phyloP scores from a whole-genome alignment of 2,888 invertebrate species.

The Melanophora roralis region DNA sequence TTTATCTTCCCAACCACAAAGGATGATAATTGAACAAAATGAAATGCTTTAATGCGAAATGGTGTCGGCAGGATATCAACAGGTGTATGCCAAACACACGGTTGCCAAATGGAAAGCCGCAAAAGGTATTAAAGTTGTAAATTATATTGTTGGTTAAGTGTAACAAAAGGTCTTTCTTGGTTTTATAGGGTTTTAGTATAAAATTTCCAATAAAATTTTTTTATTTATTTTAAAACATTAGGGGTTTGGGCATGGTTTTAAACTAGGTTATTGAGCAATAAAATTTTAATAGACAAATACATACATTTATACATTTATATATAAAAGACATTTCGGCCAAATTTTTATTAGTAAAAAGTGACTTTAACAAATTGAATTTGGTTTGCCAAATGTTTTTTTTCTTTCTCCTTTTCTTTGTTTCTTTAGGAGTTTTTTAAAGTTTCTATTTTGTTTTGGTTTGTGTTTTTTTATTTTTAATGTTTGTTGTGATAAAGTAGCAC shows the following conservation, averaged over 20 bases:
- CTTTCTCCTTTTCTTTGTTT: background rate
- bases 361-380: background rate
- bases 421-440: background rate
- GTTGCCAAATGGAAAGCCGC: background rate
- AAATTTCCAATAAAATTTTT: background rate
- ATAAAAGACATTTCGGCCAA: background rate
- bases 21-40: background rate
- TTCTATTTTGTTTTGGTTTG: background rate
- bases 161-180: background rate
- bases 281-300: background rate
- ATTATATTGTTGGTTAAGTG: background rate
- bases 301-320: background rate
- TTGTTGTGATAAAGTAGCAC: background rate
- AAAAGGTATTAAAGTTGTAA: slow-evolving; percentile 1
- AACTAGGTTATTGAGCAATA: too few relatives aligned
- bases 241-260: background rate
- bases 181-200: background rate
- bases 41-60: background rate
- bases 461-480: background rate
- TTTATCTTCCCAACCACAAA: background rate
- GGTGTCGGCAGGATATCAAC: background rate
- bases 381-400: background rate
- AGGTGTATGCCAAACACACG: background rate
- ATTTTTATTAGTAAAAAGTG: background rate
- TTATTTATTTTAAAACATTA: background rate